These are phyloP conservation scores for Haliclystus octoradiatus DNA, from an alignment of 30 jellyfish, hydroid and myxozoan genomes.

Conservation along the genomic window DNA sequence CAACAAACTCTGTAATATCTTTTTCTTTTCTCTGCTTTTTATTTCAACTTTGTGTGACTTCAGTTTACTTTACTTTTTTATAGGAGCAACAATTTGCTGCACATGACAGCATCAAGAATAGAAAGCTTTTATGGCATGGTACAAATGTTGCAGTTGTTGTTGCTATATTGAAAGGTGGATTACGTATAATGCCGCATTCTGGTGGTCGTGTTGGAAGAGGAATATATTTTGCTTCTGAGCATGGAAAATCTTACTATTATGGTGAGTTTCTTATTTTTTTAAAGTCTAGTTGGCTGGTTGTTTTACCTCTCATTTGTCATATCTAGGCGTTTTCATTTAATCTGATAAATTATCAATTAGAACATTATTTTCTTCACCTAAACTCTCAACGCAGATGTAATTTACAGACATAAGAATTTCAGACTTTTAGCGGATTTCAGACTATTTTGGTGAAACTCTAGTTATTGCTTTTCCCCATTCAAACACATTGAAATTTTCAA, in stretches of 20 bases:
- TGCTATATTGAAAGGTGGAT: slow-evolving; percentile 87
- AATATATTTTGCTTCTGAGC: slow-evolving; percentile 88
- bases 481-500: too few relatives aligned
- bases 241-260: slow-evolving; percentile 71
- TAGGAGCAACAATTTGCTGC: slow-evolving; percentile 64
- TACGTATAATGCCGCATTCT: slow-evolving; percentile 97
- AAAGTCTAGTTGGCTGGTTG: background rate
- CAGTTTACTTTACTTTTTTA: background rate
- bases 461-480: too few relatives aligned
- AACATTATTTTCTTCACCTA: too few relatives aligned
- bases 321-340: too few relatives aligned
- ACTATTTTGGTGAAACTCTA: too few relatives aligned
- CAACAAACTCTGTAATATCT: background rate
- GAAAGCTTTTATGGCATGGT: slow-evolving; percentile 92
- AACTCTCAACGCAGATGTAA: too few relatives aligned
- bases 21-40: background rate
- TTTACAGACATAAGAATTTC: too few relatives aligned
- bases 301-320: background rate
- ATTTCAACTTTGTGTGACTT: background rate
- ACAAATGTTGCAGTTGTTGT: slow-evolving; percentile 93
- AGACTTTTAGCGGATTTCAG: too few relatives aligned
- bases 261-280: slow-evolving; percentile 25
- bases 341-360: too few relatives aligned
- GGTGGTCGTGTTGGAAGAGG: slow-evolving; percentile 99
- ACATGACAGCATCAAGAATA: slow-evolving; percentile 39